Conservation (phyloP, 2,113 vertebrate species). For the Nesogale talazaci region DNA sequence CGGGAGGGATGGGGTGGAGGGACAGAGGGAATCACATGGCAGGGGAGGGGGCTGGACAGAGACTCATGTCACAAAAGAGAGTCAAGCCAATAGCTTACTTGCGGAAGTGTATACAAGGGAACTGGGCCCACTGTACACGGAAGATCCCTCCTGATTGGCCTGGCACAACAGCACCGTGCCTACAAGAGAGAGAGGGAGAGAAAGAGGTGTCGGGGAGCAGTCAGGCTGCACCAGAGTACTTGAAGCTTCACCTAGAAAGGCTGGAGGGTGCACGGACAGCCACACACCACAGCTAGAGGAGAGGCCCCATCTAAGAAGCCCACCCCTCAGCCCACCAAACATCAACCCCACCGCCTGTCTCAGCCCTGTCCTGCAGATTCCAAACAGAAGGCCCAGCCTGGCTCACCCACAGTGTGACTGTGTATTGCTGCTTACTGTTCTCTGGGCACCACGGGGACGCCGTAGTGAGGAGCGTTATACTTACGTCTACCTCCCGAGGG, state of each 20-base stretch:
- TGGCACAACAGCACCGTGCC: constrained; percentile 91
- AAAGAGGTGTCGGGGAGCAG: constrained; percentile 81
- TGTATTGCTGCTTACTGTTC: neutral
- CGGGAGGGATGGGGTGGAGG: neutral
- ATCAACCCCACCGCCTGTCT: too few relatives aligned
- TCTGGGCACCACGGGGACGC: constrained; percentile 19
- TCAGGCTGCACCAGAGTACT: constrained; percentile 69
- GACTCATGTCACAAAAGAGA: constrained; percentile 82
- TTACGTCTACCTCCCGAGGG: constrained; percentile 67
- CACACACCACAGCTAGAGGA: neutral
- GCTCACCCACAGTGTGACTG: constrained; percentile 18
- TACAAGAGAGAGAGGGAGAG: constrained; percentile 87
- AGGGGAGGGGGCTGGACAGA: constrained; percentile 71
- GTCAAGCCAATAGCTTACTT: constrained; percentile 87
- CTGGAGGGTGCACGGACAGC: constrained; percentile 69
- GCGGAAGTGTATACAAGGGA: constrained; percentile 92
- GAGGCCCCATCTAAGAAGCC: neutral
- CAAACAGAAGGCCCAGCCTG: neutral
- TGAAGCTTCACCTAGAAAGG: constrained; percentile 53
- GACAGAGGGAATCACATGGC: constrained; percentile 59
- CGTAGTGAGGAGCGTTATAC: neutral
- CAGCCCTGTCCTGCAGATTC: too few relatives aligned
- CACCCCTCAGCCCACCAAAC: neutral
- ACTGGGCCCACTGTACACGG: constrained; percentile 91
- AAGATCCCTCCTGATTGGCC: constrained; percentile 91